Conservation (phyloP, 2,888 invertebrate genomes). For the Sipha maydis region DNA sequence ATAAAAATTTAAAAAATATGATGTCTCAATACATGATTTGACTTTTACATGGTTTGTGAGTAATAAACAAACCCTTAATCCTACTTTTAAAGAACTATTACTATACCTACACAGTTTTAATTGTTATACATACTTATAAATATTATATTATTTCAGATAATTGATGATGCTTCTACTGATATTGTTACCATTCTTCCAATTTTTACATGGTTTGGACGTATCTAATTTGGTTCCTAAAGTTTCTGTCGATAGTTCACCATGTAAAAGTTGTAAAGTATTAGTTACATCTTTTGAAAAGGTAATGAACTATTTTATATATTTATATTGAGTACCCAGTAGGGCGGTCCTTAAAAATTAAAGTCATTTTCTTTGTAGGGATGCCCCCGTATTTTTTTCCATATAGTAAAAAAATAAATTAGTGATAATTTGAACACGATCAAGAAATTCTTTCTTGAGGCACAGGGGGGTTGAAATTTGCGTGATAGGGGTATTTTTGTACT, state of each 20-base stretch:
- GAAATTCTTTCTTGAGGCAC: no score
- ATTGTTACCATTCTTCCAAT: constrained; percentile 14
- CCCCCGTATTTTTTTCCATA: no score
- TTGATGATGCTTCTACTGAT: constrained; percentile 35
- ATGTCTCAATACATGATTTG: no score
- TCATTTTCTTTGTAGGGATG: no score
- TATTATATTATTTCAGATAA: constrained; percentile 21
- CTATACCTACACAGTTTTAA: neutral
- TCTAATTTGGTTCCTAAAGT: constrained; percentile 65
- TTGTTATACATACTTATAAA: neutral
- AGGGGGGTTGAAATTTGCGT: no score
- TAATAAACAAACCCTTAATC: no score
- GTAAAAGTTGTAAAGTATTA: constrained; percentile 80
- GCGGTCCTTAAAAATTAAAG: no score
- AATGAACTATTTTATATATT: constrained; percentile 63
- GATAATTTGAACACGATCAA: no score
- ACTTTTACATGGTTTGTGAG: no score
- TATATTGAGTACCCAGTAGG: neutral
- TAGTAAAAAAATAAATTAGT: no score
- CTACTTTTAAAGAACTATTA: neutral
- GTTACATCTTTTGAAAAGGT: constrained; percentile 79
- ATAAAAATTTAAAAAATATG: no score
- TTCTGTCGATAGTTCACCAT: constrained; percentile 73
- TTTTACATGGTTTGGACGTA: constrained; percentile 30
- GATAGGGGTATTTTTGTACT: no score